Evolutionary conservation across 1,140 invertebrate genomes (phyloP), one percentile per base, ranked within the genome.

Genomic region (Drosophila santomea): DNA sequence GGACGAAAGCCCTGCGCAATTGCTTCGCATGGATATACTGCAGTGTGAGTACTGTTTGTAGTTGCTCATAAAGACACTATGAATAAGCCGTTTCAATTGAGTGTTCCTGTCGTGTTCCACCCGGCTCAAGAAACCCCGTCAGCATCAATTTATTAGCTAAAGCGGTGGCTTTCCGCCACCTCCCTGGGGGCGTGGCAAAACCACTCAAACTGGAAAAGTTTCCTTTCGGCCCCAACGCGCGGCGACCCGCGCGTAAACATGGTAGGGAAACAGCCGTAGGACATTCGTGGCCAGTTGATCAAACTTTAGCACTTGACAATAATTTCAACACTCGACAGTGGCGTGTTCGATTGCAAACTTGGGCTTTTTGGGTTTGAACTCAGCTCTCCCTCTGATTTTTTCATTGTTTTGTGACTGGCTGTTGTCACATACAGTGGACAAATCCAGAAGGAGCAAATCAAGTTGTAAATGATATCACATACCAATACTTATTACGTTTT

Each of bases 301-400:
- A 84, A 83, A 76, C 80, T 88, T 88, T 83, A 73, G 67, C 80
- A 80, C 80, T 88, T 75, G 72, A 80, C 83, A 88, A 88, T 88
- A 88, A 88, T 84, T 84, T 89, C 83, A 79, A 89, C 83, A 80
- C 75, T 89, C 85, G 69, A 79, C 66, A 61, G 75, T 80, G 67
- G 68, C 76, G 77, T 89, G 79, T 89, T 83, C 84, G 84, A 84
- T 89, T 89, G 68, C 80, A 89, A 84, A 88, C 57, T 88, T 88
- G 68, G 43, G 17, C 14, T 47, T 77, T 61, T 71, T 59, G 32
- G 8, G 8, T 8, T 44, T 44, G 54, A 54, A 48, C 32, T 39
- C 58, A 20, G 71, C 45, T 62, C 82, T 57, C 43, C 39, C 55
- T 20, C 20, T 57, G 43, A 41, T 32, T 41, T 45, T 75, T 45